Base-by-base conservation (phyloP, 2,888 invertebrate species). In the Lasioglossum morio region DNA sequence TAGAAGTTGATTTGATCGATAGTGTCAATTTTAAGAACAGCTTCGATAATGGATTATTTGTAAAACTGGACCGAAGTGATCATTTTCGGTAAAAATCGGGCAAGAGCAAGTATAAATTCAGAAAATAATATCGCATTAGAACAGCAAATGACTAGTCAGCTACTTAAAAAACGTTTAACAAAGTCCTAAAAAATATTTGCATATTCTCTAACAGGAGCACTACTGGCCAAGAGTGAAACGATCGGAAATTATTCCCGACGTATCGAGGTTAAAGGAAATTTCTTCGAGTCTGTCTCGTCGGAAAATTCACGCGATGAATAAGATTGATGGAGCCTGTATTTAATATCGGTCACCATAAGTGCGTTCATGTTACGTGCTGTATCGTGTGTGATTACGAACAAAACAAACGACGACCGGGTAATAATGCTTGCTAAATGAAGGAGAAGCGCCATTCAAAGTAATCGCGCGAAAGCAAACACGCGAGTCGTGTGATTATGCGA, bases 371-470 rank as follows among this genome's bases (percentile, higher is more conserved):
- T 85, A 89, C 81, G 92, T 93, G 92, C 92, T 85, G 88, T 85
- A 84, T 87, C 85, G 86, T 78, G 84, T 89, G 79, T 86, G 79
- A 85, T 60, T 84, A 81, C 92, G 30, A 82, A 88, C 69, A 77
- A 87, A 87, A 77, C 88, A 86, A 78, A 88, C 92, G 92, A 92
- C 88, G 93, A 93, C 92, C 92, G 91, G 92, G 94, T 94, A 92
- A 94, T 94, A 94, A 94, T 95, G 94, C 94, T 94, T 94, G 94
- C 94, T 90, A 94, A 93, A 93, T 90, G 82, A 94, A 90, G 82
- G 84, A 88, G 90, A 93, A 93, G 88, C 87, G 57, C 69, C 90
- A 84, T 89, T 78, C 77, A 85, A 86, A 85, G 81, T 88, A 88
- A 82, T 82, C 88, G 87, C 88, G 89, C 87, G 34, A 80, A 93